A percentile compares a stretch with the other conserved stretches of the same genome.
Conservation (phyloP, 1,140 invertebrate genomes). For the Oedothorax gibbosus region DNA sequence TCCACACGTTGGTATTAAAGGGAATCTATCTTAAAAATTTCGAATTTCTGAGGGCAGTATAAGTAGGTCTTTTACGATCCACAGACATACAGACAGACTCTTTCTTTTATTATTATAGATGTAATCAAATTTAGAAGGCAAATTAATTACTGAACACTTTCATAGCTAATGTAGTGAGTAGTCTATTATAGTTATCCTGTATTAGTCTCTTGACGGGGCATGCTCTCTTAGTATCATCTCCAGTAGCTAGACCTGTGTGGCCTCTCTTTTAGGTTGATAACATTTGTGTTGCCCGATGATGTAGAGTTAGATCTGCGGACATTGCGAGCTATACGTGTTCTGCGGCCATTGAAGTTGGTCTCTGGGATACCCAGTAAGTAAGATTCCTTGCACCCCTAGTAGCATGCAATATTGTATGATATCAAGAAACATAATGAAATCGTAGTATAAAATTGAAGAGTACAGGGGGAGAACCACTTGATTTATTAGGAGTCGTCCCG, state of each 20-base stretch:
- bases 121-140: not conserved
- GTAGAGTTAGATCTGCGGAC: constrained; percentile 71
- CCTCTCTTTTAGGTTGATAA: constrained; percentile 63
- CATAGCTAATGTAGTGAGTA: not conserved
- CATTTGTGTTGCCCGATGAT: constrained; percentile 61
- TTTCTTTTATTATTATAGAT: too few species aligned
- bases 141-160: constrained; percentile 20
- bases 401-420: too few species aligned
- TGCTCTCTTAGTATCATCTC: constrained; percentile 26
- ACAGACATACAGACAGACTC: too few species aligned
- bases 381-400: too few species aligned
- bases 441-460: too few species aligned
- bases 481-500: too few species aligned
- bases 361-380: constrained; percentile 76
- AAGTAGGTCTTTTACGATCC: too few species aligned
- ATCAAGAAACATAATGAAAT: too few species aligned
- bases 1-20: too few species aligned
- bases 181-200: not conserved
- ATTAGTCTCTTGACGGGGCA: constrained; percentile 4
- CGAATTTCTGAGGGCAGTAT: too few species aligned
- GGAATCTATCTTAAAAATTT: too few species aligned
- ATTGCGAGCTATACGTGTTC: constrained; percentile 73
- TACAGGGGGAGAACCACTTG: too few species aligned
- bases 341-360: constrained; percentile 76
- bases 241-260: constrained; percentile 45